Evolutionary conservation across 1,140 invertebrate genomes (phyloP), one percentile per base, ranked within the genome.

Genomic region (Argopecten irradians): DNA sequence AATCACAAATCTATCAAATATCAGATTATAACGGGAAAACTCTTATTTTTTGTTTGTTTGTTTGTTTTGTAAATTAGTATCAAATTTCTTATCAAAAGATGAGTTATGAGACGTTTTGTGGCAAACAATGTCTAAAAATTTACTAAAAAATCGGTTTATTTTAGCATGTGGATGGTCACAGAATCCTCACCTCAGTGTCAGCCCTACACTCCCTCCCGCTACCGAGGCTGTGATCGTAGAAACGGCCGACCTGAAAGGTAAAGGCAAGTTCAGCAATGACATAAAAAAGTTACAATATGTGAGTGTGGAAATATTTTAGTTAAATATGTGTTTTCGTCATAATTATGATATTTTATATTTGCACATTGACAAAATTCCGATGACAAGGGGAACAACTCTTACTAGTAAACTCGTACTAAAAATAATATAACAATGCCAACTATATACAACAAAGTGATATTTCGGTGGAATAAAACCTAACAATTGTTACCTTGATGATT

Each of bases 201-300:
- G 91, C 5, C 94, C 94, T 3, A 93, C 91, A 0, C 93, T 88
- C 33, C 94, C 94, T 13, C 94, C 94, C 8, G 92, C 93, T 14
- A 94, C 92, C 22, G 95, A 94, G 0, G 94, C 92, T 13, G 91
- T 55, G 32, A 94, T 91, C 0, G 94, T 95, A 0, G 94, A 91
- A 0, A 94, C 94, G 3, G 94, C 91, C 14, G 94, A 93, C 85
- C 93, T 94, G 85, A 0, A 88, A 90, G 22, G 34, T 83, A 43
- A 89, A 43, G 71, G 7, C 35, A 19, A 7, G 22, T 34, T 33
- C 32, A 2, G 28, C 16, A 32, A 32, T n/a, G 34, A 33, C 32
- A 1, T 19, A 84, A 84, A n/a, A 84, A 28, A 34, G 2, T 34
- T 34, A 19, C 22, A 84, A 9, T 19, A 84, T 8, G n/a, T 28